Percentiles rank a stretch among this genome's conserved stretches.
Evolutionary conservation across 1,140 invertebrate genomes (phyloP).

Genomic region (Streblospio benedicti): DNA sequence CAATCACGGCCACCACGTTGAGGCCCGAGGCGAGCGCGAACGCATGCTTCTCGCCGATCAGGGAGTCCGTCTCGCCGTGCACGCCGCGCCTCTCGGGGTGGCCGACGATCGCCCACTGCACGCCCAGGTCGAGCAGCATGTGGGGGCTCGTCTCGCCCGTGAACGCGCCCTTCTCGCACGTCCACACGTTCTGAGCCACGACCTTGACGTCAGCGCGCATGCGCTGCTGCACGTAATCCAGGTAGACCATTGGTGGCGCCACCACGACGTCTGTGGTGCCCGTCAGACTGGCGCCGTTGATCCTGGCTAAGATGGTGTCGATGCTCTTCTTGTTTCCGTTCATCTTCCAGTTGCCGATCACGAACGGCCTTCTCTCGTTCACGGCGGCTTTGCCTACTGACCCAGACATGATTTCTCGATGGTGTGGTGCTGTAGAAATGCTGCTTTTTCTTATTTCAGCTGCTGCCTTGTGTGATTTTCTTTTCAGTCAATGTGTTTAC

Average conservation of each 20-base stretch:
- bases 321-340: slow-evolving; percentile 66
- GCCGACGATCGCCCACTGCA: slow-evolving; percentile 91
- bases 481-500: too few relatives aligned
- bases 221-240: background rate
- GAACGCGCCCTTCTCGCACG: slow-evolving; percentile 87
- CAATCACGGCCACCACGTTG: slow-evolving; percentile 93
- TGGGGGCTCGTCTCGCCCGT: slow-evolving; percentile 77
- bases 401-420: too few relatives aligned
- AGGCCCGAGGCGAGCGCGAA: slow-evolving; percentile 79
- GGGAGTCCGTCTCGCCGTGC: slow-evolving; percentile 82
- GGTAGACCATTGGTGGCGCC: too few relatives aligned
- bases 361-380: slow-evolving; percentile 78
- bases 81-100: slow-evolving; percentile 94
- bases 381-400: too few relatives aligned
- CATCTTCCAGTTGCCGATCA: slow-evolving; percentile 98
- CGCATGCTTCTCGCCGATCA: slow-evolving; percentile 81
- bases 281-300: slow-evolving; percentile 67
- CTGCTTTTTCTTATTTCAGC: too few relatives aligned
- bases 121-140: slow-evolving; percentile 88
- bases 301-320: slow-evolving; percentile 69
- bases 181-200: slow-evolving; percentile 93
- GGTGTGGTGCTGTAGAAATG: too few relatives aligned
- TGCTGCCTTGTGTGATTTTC: too few relatives aligned
- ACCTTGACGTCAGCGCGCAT: slow-evolving; percentile 59
- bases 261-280: slow-evolving; percentile 56